Base-by-base conservation (phyloP, 2,888 invertebrate genomes). In the Pherbina coryleti region DNA sequence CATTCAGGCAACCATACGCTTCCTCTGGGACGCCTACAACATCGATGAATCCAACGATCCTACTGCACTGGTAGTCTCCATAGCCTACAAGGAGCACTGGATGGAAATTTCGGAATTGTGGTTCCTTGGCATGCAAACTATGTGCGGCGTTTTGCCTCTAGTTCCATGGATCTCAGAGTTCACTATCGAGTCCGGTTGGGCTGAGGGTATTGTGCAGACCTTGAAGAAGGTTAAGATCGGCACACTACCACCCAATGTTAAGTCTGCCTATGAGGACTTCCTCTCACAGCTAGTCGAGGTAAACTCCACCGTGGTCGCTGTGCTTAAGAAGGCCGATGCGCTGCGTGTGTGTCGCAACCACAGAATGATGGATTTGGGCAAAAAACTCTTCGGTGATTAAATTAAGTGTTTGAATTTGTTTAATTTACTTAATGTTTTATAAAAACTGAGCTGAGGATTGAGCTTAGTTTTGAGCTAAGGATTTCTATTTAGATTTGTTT, bases 71-170 rank as follows among this genome's bases (percentile, higher is more conserved):
- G 96, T 96, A 2, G 95, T 97, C 0, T 93, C 96, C 1, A 94
- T 96, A 91, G 91, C 93, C 3, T 97, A 97, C 89, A 96, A 96
- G 86, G 94, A 95, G 87, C 92, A 93, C 85, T 97, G 97, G 97
- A 93, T 93, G 91, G 97, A 97, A 88, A 92, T 97, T 78, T 95
- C 94, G 87, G 97, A 97, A 86, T 90, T 97, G 17, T 97, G 97
- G 97, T 97, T 97, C 89, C 91, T 97, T 79, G 97, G 97, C 28
- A 96, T 97, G 96, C 97, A 97, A 88, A 97, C 97, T 1, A 94
- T 97, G 92, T 93, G 96, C 85, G 93, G 94, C 49, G 93, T 97
- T 0, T 90, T 97, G 57, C 93, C 95, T 22, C 92, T 94, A 79
- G 93, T 97, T 79, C 96, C 96, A 4, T 97, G 97, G 97, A 93